Base-by-base conservation (phyloP, 2,113 vertebrate genomes). In the Sitta europaea region DNA sequence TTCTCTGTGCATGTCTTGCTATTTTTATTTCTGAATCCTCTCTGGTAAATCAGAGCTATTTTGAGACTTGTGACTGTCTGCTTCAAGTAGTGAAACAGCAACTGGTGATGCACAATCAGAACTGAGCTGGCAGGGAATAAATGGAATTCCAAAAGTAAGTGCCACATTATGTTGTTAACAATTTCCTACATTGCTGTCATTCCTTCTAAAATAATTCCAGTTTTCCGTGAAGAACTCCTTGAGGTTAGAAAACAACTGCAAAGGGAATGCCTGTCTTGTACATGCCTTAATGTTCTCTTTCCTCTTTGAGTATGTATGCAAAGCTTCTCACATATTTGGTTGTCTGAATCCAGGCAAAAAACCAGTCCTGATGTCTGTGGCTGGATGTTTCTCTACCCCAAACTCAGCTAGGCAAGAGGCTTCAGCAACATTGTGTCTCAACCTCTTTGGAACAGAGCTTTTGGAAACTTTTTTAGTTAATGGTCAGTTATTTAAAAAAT, bases 351-450 rank as follows among this genome's bases (percentile, higher is more conserved):
- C 18, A 77, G 54, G 48, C 47, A 50, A 38, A 58, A 33, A 53
- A 84, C 19, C 19, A 58, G 13, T 25, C 17, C 15, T 48, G 42
- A 5, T 47, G 20, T 33, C 45, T 0, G 0, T 48, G 31, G 12
- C 23, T 72, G 31, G 20, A 57, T 20, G 16, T 25, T 86, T 73
- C 57, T 54, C 31, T 50, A 5, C 10, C 50, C 29, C 29, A 54
- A 3, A 27, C 35, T 38, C 24, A 45, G 14, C 29, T n/a, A 58
- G 38, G 28, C 20, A 53, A 45, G 31, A 62, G 11, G 9, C 22
- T 85, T 74, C 65, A 54, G 23, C 25, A 54, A 6, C 10, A 12
- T 12, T 42, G 31, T 15, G 9, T 29, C 45, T 79, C 47, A 54
- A 4, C 8, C 9, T 55, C 43, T 55, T 50, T 1, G 3, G 21